Evolutionary conservation across 1,140 invertebrate species (phyloP).

Genomic region (Dendrolimus kikuchii): DNA sequence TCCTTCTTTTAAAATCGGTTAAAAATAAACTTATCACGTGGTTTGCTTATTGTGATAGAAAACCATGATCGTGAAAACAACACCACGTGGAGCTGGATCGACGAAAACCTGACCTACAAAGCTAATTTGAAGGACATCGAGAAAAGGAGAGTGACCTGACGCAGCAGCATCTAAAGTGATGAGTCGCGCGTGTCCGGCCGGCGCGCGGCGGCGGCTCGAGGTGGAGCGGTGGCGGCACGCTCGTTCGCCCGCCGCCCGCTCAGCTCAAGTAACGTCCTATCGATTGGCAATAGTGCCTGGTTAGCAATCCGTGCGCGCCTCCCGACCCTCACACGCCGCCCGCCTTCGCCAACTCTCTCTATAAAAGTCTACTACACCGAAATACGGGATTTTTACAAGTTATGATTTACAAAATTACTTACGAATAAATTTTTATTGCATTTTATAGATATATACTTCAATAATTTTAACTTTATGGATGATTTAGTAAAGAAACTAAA

Average conservation of each 20-base stretch:
- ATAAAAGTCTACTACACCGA: slow-evolving; percentile 8
- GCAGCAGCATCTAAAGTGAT: slow-evolving; percentile 67
- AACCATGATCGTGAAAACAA: slow-evolving; percentile 40
- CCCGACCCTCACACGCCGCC: slow-evolving; percentile 24
- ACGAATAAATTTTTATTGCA: too few species aligned
- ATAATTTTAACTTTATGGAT: too few species aligned
- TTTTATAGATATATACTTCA: too few species aligned
- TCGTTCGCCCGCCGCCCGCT: slow-evolving; percentile 7
- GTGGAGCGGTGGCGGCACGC: background rate
- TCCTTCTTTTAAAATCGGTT: too few species aligned
- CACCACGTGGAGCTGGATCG: slow-evolving; percentile 52
- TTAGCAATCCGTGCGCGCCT: slow-evolving; percentile 44
- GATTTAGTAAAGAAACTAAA: too few species aligned
- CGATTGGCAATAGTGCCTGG: slow-evolving; percentile 69
- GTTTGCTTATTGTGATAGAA: background rate
- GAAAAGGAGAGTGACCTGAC: slow-evolving; percentile 72
- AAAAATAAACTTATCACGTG: too few species aligned
- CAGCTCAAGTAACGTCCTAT: slow-evolving; percentile 60
- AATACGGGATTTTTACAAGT: slow-evolving; percentile 13
- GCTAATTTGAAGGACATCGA: slow-evolving; percentile 71
- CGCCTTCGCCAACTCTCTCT: slow-evolving; percentile 19
- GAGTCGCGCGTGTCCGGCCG: slow-evolving; percentile 57
- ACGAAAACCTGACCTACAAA: slow-evolving; percentile 70
- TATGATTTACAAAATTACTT: background rate
- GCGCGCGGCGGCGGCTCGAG: slow-evolving; percentile 23